A percentile compares a stretch with the other conserved stretches of the same genome.
phyloP scores from a whole-genome alignment of 2,797 vertebrate species.

The Tokudaia tokunoshimensis region DNA sequence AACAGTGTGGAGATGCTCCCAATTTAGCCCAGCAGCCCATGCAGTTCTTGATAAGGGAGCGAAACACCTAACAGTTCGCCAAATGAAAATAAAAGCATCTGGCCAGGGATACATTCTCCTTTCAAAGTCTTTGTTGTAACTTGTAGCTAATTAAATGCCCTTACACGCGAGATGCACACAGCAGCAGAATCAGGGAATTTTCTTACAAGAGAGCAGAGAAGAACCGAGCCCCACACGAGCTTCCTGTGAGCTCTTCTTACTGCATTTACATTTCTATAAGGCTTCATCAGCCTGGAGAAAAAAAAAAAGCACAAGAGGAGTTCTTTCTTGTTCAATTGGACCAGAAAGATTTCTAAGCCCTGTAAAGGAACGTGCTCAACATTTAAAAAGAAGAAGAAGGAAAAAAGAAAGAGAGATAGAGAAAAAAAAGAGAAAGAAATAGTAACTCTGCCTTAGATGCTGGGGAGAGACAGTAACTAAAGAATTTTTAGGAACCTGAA shows the following conservation, averaged over 20 bases:
- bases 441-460: slow-evolving; percentile 39
- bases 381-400: slow-evolving; percentile 74
- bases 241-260: slow-evolving; percentile 80
- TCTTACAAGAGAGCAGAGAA: slow-evolving; percentile 81
- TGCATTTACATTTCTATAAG: slow-evolving; percentile 91
- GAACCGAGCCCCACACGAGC: slow-evolving; percentile 73
- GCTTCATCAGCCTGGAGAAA: slow-evolving; percentile 87
- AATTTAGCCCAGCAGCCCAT: slow-evolving; percentile 86
- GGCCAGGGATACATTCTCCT: slow-evolving; percentile 82
- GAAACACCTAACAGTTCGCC: slow-evolving; percentile 82
- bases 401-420: background rate
- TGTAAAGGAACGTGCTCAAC: slow-evolving; percentile 87
- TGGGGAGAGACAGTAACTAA: slow-evolving; percentile 65
- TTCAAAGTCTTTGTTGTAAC: slow-evolving; percentile 83
- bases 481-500: slow-evolving; percentile 37
- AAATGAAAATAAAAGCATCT: slow-evolving; percentile 86
- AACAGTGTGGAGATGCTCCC: slow-evolving; percentile 88
- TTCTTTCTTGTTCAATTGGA: slow-evolving; percentile 89
- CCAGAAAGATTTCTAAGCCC: slow-evolving; percentile 87
- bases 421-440: background rate
- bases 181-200: slow-evolving; percentile 79
- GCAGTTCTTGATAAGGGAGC: slow-evolving; percentile 88
- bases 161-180: slow-evolving; percentile 59
- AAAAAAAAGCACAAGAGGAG: slow-evolving; percentile 87
- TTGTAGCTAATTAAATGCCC: slow-evolving; percentile 85